These are phyloP conservation scores for Drosophila macrospina DNA, from an alignment of 2,888 invertebrate species.

Conservation along the genomic window DNA sequence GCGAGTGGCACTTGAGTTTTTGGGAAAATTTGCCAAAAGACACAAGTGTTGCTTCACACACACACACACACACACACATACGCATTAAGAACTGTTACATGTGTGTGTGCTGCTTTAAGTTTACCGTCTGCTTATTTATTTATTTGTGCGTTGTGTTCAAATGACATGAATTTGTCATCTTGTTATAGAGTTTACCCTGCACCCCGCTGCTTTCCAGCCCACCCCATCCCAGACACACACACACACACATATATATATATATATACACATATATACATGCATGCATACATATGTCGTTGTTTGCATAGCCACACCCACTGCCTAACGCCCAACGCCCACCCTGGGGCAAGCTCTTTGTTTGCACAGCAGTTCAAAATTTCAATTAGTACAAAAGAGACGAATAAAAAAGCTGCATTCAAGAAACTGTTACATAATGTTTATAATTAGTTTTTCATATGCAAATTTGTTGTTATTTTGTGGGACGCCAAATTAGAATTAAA, in stretches of 20 bases:
- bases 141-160: conserved; percentile 56
- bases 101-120: conserved; percentile 32
- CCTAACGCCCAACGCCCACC: conserved; percentile 25
- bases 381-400: conserved; percentile 57
- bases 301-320: conserved; percentile 65
- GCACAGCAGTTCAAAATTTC: conserved; percentile 74
- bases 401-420: conserved; percentile 18
- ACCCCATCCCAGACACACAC: not conserved
- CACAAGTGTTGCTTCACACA: conserved; percentile 61
- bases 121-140: conserved; percentile 67
- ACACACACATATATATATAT: conserved; percentile 4
- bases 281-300: conserved; percentile 70
- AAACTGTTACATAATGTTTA: conserved; percentile 68
- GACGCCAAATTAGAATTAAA: conserved; percentile 68
- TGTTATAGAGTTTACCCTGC: conserved; percentile 47
- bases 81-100: not conserved
- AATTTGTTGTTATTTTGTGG: conserved; percentile 53
- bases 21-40: conserved; percentile 67
- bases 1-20: conserved; percentile 55
- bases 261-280: conserved; percentile 16
- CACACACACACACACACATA: conserved; percentile 24
- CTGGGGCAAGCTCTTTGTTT: conserved; percentile 57
- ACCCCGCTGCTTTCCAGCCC: conserved; percentile 34
- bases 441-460: conserved; percentile 79
- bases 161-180: conserved; percentile 78